Evolutionary conservation across 2,113 vertebrate species (phyloP), one percentile per base, ranked within the genome.

Genomic region (Brachyistius frenatus): DNA sequence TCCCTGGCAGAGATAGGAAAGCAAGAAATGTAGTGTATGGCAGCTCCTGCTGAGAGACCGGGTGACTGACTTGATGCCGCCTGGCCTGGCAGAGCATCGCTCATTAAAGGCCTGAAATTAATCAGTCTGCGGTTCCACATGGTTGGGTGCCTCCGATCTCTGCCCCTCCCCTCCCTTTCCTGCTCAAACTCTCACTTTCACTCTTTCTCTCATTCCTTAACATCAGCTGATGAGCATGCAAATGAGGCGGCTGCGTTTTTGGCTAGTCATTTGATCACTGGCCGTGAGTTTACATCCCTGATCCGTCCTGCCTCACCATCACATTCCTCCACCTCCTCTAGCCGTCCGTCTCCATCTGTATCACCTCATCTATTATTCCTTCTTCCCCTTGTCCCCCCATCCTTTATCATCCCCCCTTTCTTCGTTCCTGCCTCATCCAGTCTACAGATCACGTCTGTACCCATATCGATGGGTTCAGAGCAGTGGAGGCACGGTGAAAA

Each of bases 41-140:
- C 81, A 80, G 82, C 70, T 89, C 80, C 83, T 31, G 83, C 85
- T 85, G 88, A 77, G 83, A 78, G 62, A 67, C 35, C 1, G 76
- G 79, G 69, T 78, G 83, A 73, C 78, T 89, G 87, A 86, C 84
- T 80, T 63, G 39, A 84, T 70, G 65, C 80, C 14, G 68, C 85
- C 75, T 63, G 78, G 37, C 53, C 88, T 88, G 85, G 78, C 85
- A 83, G 76, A 77, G 71, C 80, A 63, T 39, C 36, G 39, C 78
- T 92, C 87, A 86, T 92, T 92, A 91, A 78, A 86, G 69, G 63
- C 76, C 73, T 85, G 78, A 91, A 84, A 89, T 90, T 50, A 90
- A 91, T 89, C 86, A 90, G 78, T 86, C 89, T 83, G 78, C 3
- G 2, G 61, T 84, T 89, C 88, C 84, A 87, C 78, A 76, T 84